Evolutionary conservation across 2,888 invertebrate genomes (phyloP), one percentile per base, ranked within the genome.

Genomic region (Zootermopsis nevadensis): DNA sequence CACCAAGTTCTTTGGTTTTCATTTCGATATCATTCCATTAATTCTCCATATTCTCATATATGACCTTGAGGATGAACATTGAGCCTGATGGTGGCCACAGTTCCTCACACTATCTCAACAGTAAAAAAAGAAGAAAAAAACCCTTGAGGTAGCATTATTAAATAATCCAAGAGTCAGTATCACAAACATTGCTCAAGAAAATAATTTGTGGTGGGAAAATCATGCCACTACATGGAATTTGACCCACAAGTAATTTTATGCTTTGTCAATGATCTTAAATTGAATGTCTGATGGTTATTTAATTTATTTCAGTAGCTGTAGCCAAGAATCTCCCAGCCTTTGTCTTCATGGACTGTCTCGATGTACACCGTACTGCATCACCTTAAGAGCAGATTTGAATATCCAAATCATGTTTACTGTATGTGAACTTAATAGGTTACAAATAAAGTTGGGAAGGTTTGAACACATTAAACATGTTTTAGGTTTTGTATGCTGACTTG

Each of bases 241-340:
- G n/a, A 27, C 27, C n/a, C 1, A n/a, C n/a, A 60, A 60, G 27
- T 60, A 12, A 60, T 60, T 48, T 48, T 48, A 19, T 48, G 60
- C 7, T 60, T n/a, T 60, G 27, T 60, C 19, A 27, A 0, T 60
- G 27, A 3, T 6, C 6, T n/a, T 27, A n/a, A 60, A 8, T 60
- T 60, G 60, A 27, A 60, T 60, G 27, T 4, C 60, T 60, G 1
- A n/a, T 27, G n/a, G 60, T n/a, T 24, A 35, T 83, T 55, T 80
- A n/a, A 7, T 80, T 69, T 53, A 35, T 84, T 84, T 33, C 82
- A 84, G 84, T 69, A 79, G 82, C 84, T 84, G 84, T 82, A 69
- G 74, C 66, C 53, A 31, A 77, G 81, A 81, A 81, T 79, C 82
- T 84, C 69, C 72, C 69, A 35, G 84, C 84, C 22, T 82, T 77